Evolutionary conservation across 1,140 invertebrate species (phyloP).

Genomic region (Drosophila prosaltans): DNA sequence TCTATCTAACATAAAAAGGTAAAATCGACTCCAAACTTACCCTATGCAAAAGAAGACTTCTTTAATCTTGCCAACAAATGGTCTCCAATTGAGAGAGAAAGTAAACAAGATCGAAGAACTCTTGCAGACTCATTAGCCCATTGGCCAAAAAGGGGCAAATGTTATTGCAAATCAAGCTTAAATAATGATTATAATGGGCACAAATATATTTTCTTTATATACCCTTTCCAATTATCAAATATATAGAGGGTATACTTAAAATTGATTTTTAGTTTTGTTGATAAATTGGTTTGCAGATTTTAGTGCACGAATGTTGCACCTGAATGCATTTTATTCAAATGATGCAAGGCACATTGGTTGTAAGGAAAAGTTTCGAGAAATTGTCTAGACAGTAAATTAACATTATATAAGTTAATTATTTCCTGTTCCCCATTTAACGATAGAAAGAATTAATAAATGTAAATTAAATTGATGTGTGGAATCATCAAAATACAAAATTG

Average conservation of each 20-base stretch:
- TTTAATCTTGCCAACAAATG: too few relatives aligned
- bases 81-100: too few relatives aligned
- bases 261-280: conserved; percentile 34
- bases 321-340: conserved; percentile 64
- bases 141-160: too few relatives aligned
- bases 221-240: neutral
- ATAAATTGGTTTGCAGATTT: conserved; percentile 63
- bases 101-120: too few relatives aligned
- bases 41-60: neutral
- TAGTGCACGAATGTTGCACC: conserved; percentile 51
- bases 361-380: conserved; percentile 19
- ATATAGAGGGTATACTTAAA: neutral
- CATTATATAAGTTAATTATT: neutral
- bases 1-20: conserved; percentile 27
- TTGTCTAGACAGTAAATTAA: conserved; percentile 13
- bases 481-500: neutral
- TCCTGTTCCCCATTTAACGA: conserved; percentile 1
- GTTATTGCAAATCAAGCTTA: too few relatives aligned
- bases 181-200: too few relatives aligned
- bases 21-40: neutral
- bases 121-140: too few relatives aligned
- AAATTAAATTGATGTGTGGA: neutral
- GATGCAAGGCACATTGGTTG: conserved; percentile 53
- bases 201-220: neutral
- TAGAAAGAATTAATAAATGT: neutral